A percentile compares a stretch with the other conserved stretches of the same genome.
phyloP scores from a whole-genome alignment of 2,888 invertebrate species.

The Oligia strigilis region DNA sequence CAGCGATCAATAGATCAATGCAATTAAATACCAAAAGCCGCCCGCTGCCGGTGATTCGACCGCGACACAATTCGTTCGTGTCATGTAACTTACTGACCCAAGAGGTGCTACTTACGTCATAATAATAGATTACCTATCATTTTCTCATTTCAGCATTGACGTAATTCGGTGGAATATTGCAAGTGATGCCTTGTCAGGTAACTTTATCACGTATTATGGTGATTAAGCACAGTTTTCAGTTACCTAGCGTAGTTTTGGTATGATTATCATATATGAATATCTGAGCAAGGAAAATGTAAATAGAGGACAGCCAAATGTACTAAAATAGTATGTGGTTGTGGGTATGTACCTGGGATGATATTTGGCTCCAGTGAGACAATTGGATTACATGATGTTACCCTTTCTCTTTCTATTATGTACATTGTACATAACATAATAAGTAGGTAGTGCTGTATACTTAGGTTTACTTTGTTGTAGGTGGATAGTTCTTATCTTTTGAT shows the following conservation, averaged over 20 bases:
- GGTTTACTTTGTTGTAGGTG: constrained; percentile 2
- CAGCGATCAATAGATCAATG: constrained; percentile 54
- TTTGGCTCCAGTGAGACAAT: constrained; percentile 44
- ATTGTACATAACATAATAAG: constrained; percentile 36
- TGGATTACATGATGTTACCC: constrained; percentile 42
- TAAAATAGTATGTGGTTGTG: not conserved
- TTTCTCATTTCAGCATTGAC: constrained; percentile 35
- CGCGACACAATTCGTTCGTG: constrained; percentile 41
- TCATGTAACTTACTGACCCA: constrained; percentile 30
- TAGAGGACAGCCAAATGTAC: constrained; percentile 11
- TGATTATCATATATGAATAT: constrained; percentile 29
- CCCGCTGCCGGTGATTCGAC: constrained; percentile 26
- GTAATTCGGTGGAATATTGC: constrained; percentile 29
- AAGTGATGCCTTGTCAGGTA: constrained; percentile 6
- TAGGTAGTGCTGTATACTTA: constrained; percentile 14
- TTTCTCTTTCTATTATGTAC: constrained; percentile 32
- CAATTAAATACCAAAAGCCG: constrained; percentile 49
- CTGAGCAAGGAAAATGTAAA: constrained; percentile 5
- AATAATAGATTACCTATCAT: constrained; percentile 35
- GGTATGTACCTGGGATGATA: constrained; percentile 26
- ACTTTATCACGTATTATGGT: constrained; percentile 28
- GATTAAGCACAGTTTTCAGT: constrained; percentile 27
- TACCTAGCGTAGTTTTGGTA: constrained; percentile 3
- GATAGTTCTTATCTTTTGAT: constrained; percentile 19
- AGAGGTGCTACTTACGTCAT: constrained; percentile 20